Evolutionary conservation across 1,140 invertebrate species (phyloP), one percentile per base, ranked within the genome.

Genomic region (Bombus affinis): DNA sequence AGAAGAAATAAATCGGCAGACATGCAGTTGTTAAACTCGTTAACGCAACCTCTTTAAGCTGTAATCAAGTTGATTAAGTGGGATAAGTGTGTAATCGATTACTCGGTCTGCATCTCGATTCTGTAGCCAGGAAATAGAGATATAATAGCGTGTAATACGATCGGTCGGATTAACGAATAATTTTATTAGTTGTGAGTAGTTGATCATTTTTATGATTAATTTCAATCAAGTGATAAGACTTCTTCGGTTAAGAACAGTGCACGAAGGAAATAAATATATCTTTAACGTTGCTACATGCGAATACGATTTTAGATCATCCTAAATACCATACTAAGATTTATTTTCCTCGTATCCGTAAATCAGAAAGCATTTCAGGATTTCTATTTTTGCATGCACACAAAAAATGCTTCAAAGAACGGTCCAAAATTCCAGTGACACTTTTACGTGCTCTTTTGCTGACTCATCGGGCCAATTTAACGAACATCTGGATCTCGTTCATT

Each of bases 31-130:
- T 70, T 44, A 70, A 80, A 70, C 39, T 47, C 77, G 73, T 75
- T 68, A 80, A 53, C 62, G 65, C 42, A 70, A 25, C 37, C 44
- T 53, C 35, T 81, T 81, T 68, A n/a, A 57, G 75, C 18, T 35
- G 39, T 39, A 70, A 76, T 82, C 68, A 22, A 76, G 75, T 89
- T 73, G 73, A 88, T 81, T 78, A 74, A 76, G 25, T 28, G 57
- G 78, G 35, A 37, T 66, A 81, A 81, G 53, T 66, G 59, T 85
- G 47, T 47, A 74, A 88, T 87, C 83, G 89, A 88, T 88, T 79
- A 82, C 85, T 66, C 83, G 62, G 57, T 47, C 66, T 57, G 44
- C 18, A 84, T 68, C 86, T 88, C 62, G 71, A 72, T 80, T 66
- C 32, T 73, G 13, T n/a, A 81, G 65, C 66, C 70, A 89, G 62